A percentile compares a stretch with the other conserved stretches of the same genome.
phyloP scores from a whole-genome alignment of 2,888 invertebrate genomes.

The Oxyscelio sp. region DNA sequence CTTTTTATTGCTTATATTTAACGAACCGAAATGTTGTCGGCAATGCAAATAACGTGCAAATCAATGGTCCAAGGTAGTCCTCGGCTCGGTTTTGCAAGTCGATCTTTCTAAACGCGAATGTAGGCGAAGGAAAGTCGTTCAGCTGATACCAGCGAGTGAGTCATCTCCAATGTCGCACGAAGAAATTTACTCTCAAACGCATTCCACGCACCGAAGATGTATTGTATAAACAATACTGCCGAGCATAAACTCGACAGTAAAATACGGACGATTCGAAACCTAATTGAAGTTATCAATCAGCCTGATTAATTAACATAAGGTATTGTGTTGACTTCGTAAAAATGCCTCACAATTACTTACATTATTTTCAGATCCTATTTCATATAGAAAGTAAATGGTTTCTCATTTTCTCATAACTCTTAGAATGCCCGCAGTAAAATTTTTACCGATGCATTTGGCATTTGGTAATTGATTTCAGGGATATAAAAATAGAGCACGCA shows the following conservation, averaged over 20 bases:
- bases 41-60: not conserved
- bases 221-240: no score
- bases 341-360: constrained; percentile 20
- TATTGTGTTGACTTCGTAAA: not conserved
- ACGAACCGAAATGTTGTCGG: not conserved
- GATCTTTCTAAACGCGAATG: constrained; percentile 7
- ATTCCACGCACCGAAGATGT: constrained; percentile 30
- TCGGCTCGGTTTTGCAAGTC: not conserved
- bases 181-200: constrained; percentile 28
- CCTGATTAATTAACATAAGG: constrained; percentile 30
- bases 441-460: not conserved
- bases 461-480: no score
- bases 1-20: constrained; percentile 1
- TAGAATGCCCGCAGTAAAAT: no score
- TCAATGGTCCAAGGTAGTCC: constrained; percentile 9
- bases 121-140: constrained; percentile 48
- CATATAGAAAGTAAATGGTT: constrained; percentile 11
- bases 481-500: not conserved
- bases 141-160: constrained; percentile 7
- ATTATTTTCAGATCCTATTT: not conserved
- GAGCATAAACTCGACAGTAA: constrained; percentile 44
- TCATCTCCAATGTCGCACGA: constrained; percentile 34
- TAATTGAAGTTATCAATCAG: constrained; percentile 50
- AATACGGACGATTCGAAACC: constrained; percentile 46
- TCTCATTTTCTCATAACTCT: no score